Evolutionary conservation across 2,113 vertebrate genomes (phyloP), one percentile per base, ranked within the genome.

Genomic region (Camarhynchus parvulus): DNA sequence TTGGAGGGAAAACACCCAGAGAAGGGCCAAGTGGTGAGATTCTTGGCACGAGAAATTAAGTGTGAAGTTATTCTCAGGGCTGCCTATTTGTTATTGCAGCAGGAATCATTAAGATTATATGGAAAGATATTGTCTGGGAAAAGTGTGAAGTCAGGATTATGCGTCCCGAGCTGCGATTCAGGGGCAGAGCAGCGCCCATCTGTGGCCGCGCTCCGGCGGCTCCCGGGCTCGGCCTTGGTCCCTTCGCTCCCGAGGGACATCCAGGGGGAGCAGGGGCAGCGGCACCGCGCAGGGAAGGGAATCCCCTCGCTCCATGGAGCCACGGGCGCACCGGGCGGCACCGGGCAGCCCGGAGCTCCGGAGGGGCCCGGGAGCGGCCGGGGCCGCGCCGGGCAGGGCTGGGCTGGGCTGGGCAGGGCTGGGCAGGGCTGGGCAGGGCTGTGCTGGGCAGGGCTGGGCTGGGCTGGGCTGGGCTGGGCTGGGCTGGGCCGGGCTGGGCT

Each of bases 1-100:
- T 98, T 97, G 97, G 97, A 97, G 97, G 97, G 98, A 98, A 98
- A 97, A 97, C 97, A 98, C 98, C 98, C 98, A 96, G 95, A 96
- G 97, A 97, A 98, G 90, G 85, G 95, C 93, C 96, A 98, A 98
- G 96, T 92, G 96, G 95, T 87, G 96, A 97, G 97, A 97, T 97
- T 97, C 96, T 97, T 98, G 96, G 98, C 96, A 95, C 86, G 15
- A 96, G 96, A 92, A 94, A 68, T 72, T 93, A 89, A 83, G 93
- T 89, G 94, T 81, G 90, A 96, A 95, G 96, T 92, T 94, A 88
- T 95, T 96, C 97, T 96, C 93, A 89, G 94, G 86, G 81, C 96
- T 93, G 96, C 94, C 95, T 90, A 88, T 91, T 96, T 94, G 94
- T 96, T 95, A 87, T 85, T 95, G 95, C 73, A 89, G 93, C 92